Conservation (phyloP, 2,113 vertebrate species). For the Neodon shergylaensis region DNA sequence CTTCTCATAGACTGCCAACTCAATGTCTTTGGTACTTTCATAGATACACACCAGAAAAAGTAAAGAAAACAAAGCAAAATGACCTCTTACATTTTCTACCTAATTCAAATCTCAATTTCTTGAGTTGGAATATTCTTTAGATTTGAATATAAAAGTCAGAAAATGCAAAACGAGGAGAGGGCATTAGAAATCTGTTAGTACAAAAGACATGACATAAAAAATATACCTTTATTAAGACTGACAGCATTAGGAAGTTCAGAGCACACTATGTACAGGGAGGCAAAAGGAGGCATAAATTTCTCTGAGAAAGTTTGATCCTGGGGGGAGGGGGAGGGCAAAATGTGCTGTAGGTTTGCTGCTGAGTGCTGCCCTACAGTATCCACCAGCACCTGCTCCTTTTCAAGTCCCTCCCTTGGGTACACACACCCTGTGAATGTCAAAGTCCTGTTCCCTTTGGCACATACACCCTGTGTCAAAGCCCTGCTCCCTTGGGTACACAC, state of each 20-base stretch:
- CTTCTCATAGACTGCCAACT: background rate
- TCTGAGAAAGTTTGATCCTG: background rate
- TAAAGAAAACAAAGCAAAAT: background rate
- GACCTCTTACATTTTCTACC: background rate
- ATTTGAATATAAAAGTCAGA: background rate
- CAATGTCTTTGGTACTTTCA: background rate
- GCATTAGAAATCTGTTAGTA: slow-evolving; percentile 64
- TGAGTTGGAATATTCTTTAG: background rate
- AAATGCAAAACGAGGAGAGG: background rate
- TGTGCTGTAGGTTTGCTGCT: background rate
- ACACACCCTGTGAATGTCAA: background rate
- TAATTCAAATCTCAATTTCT: slow-evolving; percentile 8
- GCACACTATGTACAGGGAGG: slow-evolving; percentile 61
- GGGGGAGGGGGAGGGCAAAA: background rate
- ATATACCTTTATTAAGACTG: slow-evolving; percentile 79
- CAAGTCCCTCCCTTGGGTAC: background rate
- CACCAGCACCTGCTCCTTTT: background rate
- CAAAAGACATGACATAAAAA: slow-evolving; percentile 77
- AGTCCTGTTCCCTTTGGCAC: background rate
- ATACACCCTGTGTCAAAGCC: background rate
- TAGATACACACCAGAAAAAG: background rate
- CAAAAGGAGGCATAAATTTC: background rate
- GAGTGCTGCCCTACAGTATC: background rate
- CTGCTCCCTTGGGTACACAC: background rate
- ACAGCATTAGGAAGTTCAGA: slow-evolving; percentile 54